Base-by-base conservation (phyloP, 2,888 invertebrate species). In the Drosophila kambysellisi region DNA sequence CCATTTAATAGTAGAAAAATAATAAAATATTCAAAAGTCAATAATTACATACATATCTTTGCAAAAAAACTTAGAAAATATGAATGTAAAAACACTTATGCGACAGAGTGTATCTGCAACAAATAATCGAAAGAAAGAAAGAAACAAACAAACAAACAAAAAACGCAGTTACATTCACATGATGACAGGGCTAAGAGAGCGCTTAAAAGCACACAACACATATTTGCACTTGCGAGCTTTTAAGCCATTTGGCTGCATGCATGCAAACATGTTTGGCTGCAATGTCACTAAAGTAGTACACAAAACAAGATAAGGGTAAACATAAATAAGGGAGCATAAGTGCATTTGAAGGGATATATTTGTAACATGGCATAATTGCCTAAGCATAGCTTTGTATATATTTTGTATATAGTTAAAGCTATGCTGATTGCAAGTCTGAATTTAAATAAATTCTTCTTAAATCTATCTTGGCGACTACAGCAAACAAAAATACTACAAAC, bases 181-280 rank as follows among this genome's bases (percentile, higher is more conserved):
- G 5, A 37, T 37, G 25, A 39, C 12, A 29, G 20, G 12, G 8
- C 43, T 29, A 60, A 60, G 53, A 60, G 39, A 46, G 39, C 63
- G 58, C 63, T 37, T 41, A 63, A 75, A 70, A 69, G 69, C 76
- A 65, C 58, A 74, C 75, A 69, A 33, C 64, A 69, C 39, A 68
- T 48, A 68, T 68, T 74, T 65, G 53, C 74, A 52, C 32, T 63
- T 68, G 62, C 52, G 32, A 58, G 65, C 79, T 46, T 61, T 64
- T 60, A 57, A 76, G 66, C 73, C 62, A 33, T 54, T 59, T 58
- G 25, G 46, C 12, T 46, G 51, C 32, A 43, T 39, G 69, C 57
- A 51, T 2, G 54, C 29, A 54, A 37, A 54, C 37, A 51, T 58
- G 29, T 20, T 69, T 50, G 50, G 30, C 43, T 57, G 54, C 30